Base-by-base conservation (phyloP, 1,140 invertebrate genomes). In the Drosophila pseudoobscura region DNA sequence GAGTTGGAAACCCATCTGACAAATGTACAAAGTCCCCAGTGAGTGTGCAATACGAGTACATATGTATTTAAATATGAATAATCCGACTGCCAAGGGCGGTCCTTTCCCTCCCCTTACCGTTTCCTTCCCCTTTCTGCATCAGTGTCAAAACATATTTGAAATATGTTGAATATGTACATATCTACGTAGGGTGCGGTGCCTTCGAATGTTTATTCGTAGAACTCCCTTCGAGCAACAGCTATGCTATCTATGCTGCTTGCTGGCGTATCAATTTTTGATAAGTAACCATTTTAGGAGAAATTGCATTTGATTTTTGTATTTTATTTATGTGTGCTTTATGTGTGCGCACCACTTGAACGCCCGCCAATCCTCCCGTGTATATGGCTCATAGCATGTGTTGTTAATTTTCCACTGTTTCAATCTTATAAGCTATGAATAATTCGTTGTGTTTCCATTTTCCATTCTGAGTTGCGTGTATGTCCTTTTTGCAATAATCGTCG, bases 271-370 rank as follows among this genome's bases (percentile, higher is more conserved):
- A 88, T 88, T 79, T 88, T 88, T 88, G 52, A 88, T 89, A 75
- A 88, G 83, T 83, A 84, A 88, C 84, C 61, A 78, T 83, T 89
- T 88, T 88, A 54, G 58, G 74, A 68, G 68, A 88, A 88, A 88
- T 88, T 88, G 83, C 83, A 88, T 88, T 88, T 79, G 64, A 70
- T 61, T 89, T 79, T 87, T 79, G 24, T 79, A 31, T 57, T 69
- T 49, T 56, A 49, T 68, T 31, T 47, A 17, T 17, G 17, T 17
- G 17, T 17, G 24, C 62, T 46, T 13, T 20, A 20, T 20, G 60
- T 31, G 9, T 9, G 31, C 31, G 20, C 20, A 20, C 29, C 29
- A 31, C 29, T 26, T 26, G 26, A 26, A 26, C 26, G 26, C 26
- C 6, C 8, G 31, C 7, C 31, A 13, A 13, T 39, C 35, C 4